Base-by-base conservation (phyloP, 2,797 vertebrate species). In the Pipistrellus pygmaeus region DNA sequence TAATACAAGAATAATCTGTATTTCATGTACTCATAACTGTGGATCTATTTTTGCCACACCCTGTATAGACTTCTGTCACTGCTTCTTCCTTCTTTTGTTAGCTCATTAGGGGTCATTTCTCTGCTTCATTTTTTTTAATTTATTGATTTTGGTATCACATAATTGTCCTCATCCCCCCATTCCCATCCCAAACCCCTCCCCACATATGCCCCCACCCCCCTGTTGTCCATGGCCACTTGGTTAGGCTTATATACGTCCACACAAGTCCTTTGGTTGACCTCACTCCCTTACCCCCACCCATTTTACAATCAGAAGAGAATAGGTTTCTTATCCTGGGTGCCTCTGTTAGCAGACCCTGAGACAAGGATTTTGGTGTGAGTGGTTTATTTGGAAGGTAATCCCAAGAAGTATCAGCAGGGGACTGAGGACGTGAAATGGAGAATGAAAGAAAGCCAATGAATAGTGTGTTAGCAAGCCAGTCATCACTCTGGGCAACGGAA, bases 221-320 rank as follows among this genome's bases (percentile, higher is more conserved):
- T 41, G 6, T 41, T 41, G 38, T 41, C 38, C 38, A 41, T 41
- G 38, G 38, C 38, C 38, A 41, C 38, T 41, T 41, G 38, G 6
- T 41, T 41, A 41, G 38, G 38, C 38, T 41, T 41, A 41, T 41
- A 41, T 41, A 41, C 38, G 38, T 41, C 38, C 38, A 41, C 38
- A 41, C 38, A 41, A 41, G 38, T 41, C 38, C 38, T 41, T 41
- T 41, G 38, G 38, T 41, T 41, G 38, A 41, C 38, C 38, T 41
- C 38, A 41, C 38, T 41, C 38, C 38, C 38, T 41, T 41, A 41
- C 38, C 38, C 6, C 38, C 38, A 41, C 38, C 38, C 38, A 41
- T 41, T 88, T 82, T 93, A 88, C 9, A 93, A 46, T 71, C 64
- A 66, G 60, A 88, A 57, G 73, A 85, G 25, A 95, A 75, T n/a